Percentiles rank a stretch among this genome's conserved stretches.
Conservation (phyloP, 2,888 invertebrate species). For the Orchesellides sinensis region DNA sequence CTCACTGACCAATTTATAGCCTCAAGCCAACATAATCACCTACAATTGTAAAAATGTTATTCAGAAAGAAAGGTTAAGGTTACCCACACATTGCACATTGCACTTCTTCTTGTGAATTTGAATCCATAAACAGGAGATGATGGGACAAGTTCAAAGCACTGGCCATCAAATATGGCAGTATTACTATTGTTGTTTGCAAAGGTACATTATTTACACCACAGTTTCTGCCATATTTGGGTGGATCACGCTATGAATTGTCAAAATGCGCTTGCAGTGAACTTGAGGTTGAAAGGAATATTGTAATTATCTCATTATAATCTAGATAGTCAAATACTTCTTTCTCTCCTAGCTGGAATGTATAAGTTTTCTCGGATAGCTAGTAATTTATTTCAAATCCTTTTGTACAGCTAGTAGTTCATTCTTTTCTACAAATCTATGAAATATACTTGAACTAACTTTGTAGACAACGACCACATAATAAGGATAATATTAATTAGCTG, state of each 20-base stretch:
- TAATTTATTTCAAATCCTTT: not conserved
- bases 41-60: no score
- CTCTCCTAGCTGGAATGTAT: not conserved
- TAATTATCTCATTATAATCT: not conserved
- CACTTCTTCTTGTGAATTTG: not conserved
- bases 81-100: constrained; percentile 4
- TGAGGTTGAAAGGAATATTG: not conserved
- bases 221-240: constrained; percentile 18
- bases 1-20: constrained; percentile 30
- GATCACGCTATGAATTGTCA: not conserved
- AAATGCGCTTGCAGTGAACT: not conserved
- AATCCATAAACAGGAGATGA: not conserved
- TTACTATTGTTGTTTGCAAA: not conserved
- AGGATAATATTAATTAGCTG: no score
- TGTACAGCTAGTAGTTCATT: no score
- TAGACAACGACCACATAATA: no score
- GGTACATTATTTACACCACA: not conserved
- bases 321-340: not conserved
- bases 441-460: no score
- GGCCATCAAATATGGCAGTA: constrained; percentile 3
- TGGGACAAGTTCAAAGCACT: constrained; percentile 44
- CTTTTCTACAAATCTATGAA: no score
- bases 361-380: not conserved
- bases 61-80: constrained; percentile 53
- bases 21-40: constrained; percentile 3